Evolutionary conservation across 1,140 invertebrate genomes (phyloP).

Genomic region (Zaprionus inermis): DNA sequence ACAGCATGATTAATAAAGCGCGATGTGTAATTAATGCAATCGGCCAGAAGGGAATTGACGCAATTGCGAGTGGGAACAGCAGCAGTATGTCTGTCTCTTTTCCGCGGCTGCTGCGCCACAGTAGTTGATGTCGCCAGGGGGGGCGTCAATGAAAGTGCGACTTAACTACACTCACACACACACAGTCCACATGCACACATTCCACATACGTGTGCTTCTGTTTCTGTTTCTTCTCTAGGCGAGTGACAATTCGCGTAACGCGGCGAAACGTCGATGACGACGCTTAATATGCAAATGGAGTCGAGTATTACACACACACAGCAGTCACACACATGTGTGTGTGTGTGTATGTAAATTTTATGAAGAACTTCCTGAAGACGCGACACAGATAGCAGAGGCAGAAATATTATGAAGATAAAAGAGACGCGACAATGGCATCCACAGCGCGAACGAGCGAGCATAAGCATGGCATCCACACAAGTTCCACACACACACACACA

Average conservation of each 20-base stretch:
- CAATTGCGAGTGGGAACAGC: conserved; percentile 35
- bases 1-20: conserved; percentile 67
- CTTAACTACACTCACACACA: conserved; percentile 39
- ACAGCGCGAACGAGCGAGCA: conserved; percentile 19
- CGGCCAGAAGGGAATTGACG: conserved; percentile 55
- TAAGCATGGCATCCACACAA: conserved; percentile 35
- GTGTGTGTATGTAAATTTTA: conserved; percentile 66
- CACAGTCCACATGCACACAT: not conserved
- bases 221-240: conserved; percentile 26
- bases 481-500: conserved; percentile 35
- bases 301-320: conserved; percentile 16
- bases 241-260: conserved; percentile 16
- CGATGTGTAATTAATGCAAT: conserved; percentile 69
- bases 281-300: conserved; percentile 60
- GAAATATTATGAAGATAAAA: conserved; percentile 51
- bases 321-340: conserved; percentile 5
- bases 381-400: conserved; percentile 8
- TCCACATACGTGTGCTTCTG: conserved; percentile 3
- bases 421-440: conserved; percentile 43
- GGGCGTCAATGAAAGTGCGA: conserved; percentile 69
- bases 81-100: conserved; percentile 12
- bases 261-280: conserved; percentile 38
- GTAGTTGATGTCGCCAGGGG: not conserved
- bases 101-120: conserved; percentile 1
- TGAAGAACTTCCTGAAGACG: conserved; percentile 73